Evolutionary conservation across 1,140 invertebrate species (phyloP), one percentile per base, ranked within the genome.

Genomic region (Acromyrmex heyeri): DNA sequence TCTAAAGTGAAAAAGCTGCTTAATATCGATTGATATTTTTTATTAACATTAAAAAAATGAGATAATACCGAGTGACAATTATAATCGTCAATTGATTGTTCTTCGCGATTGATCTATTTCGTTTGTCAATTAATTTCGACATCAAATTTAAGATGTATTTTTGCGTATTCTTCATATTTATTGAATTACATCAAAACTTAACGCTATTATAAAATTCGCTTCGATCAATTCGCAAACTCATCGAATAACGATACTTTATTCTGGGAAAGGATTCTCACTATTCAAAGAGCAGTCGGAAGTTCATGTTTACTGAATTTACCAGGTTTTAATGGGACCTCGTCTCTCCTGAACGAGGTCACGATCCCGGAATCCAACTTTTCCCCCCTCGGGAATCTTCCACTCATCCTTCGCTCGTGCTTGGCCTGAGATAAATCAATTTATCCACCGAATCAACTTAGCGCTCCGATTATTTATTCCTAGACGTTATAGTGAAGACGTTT

Each of bases 281-380:
- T 30, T 59, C 6, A n/a, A 8, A 24, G 24, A 57, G 21, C 30
- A 62, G 16, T 18, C 24, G 5, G 44, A 44, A 48, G 69, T 61
- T 61, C 7, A 1, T n/a, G 67, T 82, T 61, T 83, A 38, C 38
- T 5, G 27, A 61, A 75, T 75, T 83, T 21, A 30, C 53, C 18
- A 4, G 55, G 24, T 18, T 75, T 50, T 75, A 83, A 62, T 57
- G 55, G 34, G 27, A 61, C 38, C 38, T 70, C 50, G 64, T 57
- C 24, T 73, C 53, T 34, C 7, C 67, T 16, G 59, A 75, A 83
- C 55, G 69, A 83, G 79, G 79, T 83, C 79, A 75, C 79, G 67
- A 59, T 73, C 14, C 48, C 48, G 53, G 64, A 57, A 57, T 59
- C 8, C 38, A 34, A 83, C 38, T 62, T 75, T 50, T n/a, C 10